A percentile compares a stretch with the other conserved stretches of the same genome.
Evolutionary conservation across 2,797 vertebrate genomes (phyloP).

Genomic region (Clarias pachynema): DNA sequence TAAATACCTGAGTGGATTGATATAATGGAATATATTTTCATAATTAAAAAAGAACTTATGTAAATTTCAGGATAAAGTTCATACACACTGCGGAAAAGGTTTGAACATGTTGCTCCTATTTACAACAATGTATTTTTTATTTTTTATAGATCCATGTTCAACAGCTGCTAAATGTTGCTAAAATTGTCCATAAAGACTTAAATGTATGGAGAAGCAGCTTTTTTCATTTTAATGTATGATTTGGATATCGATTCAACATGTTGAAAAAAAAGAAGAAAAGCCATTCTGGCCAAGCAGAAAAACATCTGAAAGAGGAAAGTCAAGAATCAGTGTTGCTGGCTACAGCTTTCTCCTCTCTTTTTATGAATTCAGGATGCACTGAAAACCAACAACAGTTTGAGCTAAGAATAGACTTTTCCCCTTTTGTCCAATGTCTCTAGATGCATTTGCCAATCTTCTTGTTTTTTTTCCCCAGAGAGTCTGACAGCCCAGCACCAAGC

Average conservation of each 20-base stretch:
- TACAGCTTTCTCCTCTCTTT: not conserved
- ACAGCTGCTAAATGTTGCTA: not conserved
- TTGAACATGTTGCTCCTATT: not conserved
- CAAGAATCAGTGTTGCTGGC: not conserved
- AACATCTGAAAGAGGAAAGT: not conserved
- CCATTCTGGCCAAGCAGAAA: not conserved
- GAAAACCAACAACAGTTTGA: not conserved
- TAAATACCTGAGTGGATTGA: not conserved
- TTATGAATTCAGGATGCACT: slow-evolving; percentile 17
- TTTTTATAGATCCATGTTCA: not conserved
- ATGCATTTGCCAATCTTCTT: not conserved
- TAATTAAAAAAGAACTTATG: not conserved
- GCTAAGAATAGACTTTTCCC: slow-evolving; percentile 2
- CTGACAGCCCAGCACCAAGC: slow-evolving; percentile 23
- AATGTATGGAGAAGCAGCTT: not conserved
- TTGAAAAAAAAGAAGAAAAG: not conserved
- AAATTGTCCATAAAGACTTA: not conserved
- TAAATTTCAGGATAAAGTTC: not conserved
- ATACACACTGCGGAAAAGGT: not conserved
- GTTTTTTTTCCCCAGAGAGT: slow-evolving; percentile 4
- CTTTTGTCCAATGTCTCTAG: not conserved
- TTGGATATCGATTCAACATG: not conserved
- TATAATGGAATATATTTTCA: not conserved
- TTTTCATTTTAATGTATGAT: not conserved
- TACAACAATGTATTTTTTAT: not conserved